These are phyloP conservation scores for Eugnorisma glareosa DNA, from an alignment of 2,888 invertebrate genomes.

Conservation along the genomic window DNA sequence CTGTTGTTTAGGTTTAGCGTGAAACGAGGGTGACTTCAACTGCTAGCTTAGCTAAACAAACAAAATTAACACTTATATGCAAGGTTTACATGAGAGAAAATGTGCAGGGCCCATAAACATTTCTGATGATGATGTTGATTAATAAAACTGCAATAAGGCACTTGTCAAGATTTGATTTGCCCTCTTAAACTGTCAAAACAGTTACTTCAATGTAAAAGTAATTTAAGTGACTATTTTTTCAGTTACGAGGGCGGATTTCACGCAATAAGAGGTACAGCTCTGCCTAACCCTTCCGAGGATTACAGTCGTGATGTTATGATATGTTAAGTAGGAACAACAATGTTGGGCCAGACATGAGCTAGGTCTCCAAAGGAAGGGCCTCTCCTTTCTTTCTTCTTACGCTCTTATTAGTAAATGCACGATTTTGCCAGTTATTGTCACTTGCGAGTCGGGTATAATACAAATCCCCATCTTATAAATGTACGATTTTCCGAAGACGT, in stretches of 20 bases:
- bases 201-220: neutral
- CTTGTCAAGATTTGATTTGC: neutral
- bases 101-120: neutral
- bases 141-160: neutral
- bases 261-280: too few species aligned
- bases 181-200: neutral
- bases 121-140: neutral
- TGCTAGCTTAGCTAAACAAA: neutral
- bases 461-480: neutral
- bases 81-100: neutral
- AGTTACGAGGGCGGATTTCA: neutral
- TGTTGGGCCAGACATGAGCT: neutral
- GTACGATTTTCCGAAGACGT: neutral
- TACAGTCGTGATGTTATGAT: too few species aligned
- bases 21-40: constrained; percentile 2
- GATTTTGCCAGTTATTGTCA: neutral
- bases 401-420: neutral
- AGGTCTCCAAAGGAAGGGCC: neutral
- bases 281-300: too few species aligned
- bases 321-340: neutral
- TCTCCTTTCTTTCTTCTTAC: neutral
- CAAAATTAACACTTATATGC: neutral
- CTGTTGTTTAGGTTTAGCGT: constrained; percentile 49
- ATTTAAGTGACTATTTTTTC: neutral
- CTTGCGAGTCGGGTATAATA: neutral